Base-by-base conservation (phyloP, 2,113 vertebrate species). In the Taurulus bubalis region DNA sequence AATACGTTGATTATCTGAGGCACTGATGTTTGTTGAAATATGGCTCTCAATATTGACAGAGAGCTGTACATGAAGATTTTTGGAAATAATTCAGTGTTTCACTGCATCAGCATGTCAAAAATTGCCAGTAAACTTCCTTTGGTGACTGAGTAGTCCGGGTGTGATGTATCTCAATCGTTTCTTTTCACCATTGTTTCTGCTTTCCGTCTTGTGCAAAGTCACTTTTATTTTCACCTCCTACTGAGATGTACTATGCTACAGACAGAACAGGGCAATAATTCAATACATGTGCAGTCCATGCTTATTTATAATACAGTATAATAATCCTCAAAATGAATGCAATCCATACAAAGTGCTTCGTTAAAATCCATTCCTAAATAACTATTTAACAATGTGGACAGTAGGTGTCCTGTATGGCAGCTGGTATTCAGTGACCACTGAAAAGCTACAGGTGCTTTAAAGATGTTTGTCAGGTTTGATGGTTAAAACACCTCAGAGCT, bases 321-420 rank as follows among this genome's bases (percentile, higher is more conserved):
- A 82, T 90, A 88, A 79, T 84, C 77, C 80, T 85, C 76, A 82
- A 92, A 86, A 91, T 80, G 79, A 91, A 88, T 84, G 84, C 89
- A 89, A 91, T 90, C 86, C 83, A 91, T 95, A 94, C 91, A 94
- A 95, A 95, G 94, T 94, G 94, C 92, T 93, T 92, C 28, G 78
- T 92, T 94, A 90, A 91, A 93, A 95, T 87, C 91, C 93, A 91
- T 91, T 93, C 90, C 86, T 87, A 88, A 73, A 87, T 85, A 88
- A 77, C 38, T 88, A 84, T 90, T 85, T 91, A 80, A 85, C 86
- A 91, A 79, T 86, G 84, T 75, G 91, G 92, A 91, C 84, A 40
- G 49, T 85, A 88, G 45, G 65, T 34, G 82, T 92, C 75, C 78
- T 15, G 22, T 78, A 81, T 85, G 92, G 90, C 92, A 93, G 93